These are phyloP conservation scores for Mylabris phalerata DNA, from an alignment of 1,140 invertebrate species.

Conservation along the genomic window DNA sequence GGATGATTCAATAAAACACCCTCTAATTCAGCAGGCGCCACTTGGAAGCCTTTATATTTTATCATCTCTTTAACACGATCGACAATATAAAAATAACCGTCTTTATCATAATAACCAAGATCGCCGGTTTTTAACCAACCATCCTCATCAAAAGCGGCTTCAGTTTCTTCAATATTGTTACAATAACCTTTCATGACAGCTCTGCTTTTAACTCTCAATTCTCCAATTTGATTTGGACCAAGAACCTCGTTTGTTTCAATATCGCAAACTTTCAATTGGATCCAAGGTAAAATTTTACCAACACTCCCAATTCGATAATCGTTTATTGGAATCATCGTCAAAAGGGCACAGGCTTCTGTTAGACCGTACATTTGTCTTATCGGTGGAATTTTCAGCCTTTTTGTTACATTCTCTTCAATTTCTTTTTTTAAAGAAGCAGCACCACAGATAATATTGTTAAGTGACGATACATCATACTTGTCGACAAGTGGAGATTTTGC, in stretches of 20 bases:
- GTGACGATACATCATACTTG: background rate
- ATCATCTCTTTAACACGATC: slow-evolving; percentile 67
- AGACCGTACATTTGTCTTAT: background rate
- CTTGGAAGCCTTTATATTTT: slow-evolving; percentile 55
- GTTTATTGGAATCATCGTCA: background rate
- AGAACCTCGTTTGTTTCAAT: slow-evolving; percentile 41
- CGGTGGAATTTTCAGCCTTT: background rate
- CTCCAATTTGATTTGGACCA: slow-evolving; percentile 46
- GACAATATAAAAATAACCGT: slow-evolving; percentile 56
- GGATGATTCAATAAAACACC: slow-evolving; percentile 53
- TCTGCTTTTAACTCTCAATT: slow-evolving; percentile 47
- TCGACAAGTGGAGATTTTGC: background rate
- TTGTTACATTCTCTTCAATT: background rate
- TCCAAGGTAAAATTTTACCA: background rate
- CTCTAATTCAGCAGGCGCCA: slow-evolving; percentile 53
- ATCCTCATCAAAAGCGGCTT: slow-evolving; percentile 54
- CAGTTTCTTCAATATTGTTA: slow-evolving; percentile 48
- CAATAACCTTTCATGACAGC: slow-evolving; percentile 49
- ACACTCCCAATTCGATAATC: background rate
- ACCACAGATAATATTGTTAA: background rate
- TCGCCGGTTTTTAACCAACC: slow-evolving; percentile 62
- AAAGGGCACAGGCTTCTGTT: background rate
- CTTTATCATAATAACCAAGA: too few species aligned
- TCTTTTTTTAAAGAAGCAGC: background rate
- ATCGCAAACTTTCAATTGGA: slow-evolving; percentile 28